phyloP scores from a whole-genome alignment of 2,797 vertebrate genomes.

The Sorex maritimensis region DNA sequence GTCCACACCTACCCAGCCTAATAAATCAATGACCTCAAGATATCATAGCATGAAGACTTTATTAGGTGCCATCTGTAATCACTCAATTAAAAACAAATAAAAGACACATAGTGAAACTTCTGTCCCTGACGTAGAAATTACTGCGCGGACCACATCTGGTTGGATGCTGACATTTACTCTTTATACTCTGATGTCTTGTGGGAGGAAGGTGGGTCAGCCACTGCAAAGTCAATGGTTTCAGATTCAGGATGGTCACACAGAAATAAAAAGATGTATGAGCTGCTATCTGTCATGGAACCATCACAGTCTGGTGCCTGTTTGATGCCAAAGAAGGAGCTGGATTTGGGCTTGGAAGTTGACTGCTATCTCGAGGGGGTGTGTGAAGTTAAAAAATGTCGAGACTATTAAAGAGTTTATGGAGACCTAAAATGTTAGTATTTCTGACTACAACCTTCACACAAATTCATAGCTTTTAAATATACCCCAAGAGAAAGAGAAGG shows the following conservation, averaged over 20 bases:
- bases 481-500: not conserved
- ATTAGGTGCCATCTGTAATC: slow-evolving; percentile 76
- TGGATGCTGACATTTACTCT: slow-evolving; percentile 62
- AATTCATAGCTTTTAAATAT: slow-evolving; percentile 13
- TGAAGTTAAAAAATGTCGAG: slow-evolving; percentile 44
- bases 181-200: not conserved
- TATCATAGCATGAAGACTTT: slow-evolving; percentile 56
- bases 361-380: not conserved
- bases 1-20: slow-evolving; percentile 69
- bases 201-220: not conserved
- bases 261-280: slow-evolving; percentile 34
- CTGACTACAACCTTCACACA: not conserved
- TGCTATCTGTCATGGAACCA: not conserved
- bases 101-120: slow-evolving; percentile 50
- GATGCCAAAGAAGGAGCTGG: not conserved
- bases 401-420: slow-evolving; percentile 36
- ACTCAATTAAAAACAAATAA: slow-evolving; percentile 78
- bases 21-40: slow-evolving; percentile 76
- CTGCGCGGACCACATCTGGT: slow-evolving; percentile 63
- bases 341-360: slow-evolving; percentile 20
- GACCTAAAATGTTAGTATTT: slow-evolving; percentile 31
- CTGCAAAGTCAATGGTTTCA: slow-evolving; percentile 33
- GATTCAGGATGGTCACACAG: slow-evolving; percentile 31
- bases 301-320: not conserved
- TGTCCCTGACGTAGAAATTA: not conserved